Conservation (phyloP, 2,113 vertebrate species). For the Capricornis sumatraensis region DNA sequence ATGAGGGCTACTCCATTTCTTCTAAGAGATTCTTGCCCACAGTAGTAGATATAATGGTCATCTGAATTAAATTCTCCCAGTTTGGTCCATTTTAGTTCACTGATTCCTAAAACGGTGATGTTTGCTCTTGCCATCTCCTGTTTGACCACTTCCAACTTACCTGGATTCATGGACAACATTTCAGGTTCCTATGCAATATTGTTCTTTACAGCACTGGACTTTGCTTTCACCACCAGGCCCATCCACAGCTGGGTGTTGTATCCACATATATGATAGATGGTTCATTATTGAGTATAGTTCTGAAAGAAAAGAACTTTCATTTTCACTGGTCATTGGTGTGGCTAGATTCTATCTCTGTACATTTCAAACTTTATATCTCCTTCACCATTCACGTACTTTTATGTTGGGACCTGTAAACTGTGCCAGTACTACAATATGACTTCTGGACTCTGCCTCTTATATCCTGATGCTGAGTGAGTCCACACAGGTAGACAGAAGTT, state of each 20-base stretch:
- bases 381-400: neutral
- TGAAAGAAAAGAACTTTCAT: neutral
- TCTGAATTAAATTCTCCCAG: neutral
- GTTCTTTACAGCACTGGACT: neutral
- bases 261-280: neutral
- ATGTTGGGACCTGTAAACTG: neutral
- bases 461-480: neutral
- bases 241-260: neutral
- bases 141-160: neutral
- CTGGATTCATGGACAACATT: neutral
- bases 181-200: neutral
- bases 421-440: too few relatives aligned
- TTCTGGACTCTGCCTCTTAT: neutral
- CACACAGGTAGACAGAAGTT: neutral
- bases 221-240: neutral
- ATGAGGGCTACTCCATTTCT: neutral
- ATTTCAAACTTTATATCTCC: neutral
- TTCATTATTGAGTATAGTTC: neutral
- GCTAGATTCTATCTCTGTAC: neutral
- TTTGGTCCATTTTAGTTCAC: neutral
- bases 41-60: neutral
- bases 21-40: neutral
- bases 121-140: neutral
- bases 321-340: neutral
- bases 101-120: neutral